Evolutionary conservation across 2,113 vertebrate genomes (phyloP), one percentile per base, ranked within the genome.

Genomic region (Trogon surrucura): DNA sequence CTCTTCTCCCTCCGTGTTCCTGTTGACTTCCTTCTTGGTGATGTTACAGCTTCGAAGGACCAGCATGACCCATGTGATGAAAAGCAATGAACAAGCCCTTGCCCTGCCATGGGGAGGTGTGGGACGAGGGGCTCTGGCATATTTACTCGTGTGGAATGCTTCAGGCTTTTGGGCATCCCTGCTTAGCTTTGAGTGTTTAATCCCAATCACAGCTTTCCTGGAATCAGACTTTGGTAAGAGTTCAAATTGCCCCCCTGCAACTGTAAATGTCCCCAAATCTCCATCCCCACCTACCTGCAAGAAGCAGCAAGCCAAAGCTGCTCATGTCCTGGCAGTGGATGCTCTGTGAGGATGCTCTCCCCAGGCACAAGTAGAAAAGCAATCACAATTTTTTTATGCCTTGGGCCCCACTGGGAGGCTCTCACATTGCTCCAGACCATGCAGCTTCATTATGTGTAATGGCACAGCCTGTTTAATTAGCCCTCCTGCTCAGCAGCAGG

Each of bases 391-490:
- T 82, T n/a, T 15, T 0, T 1, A 38, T 20, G n/a, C 13, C 6
- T 26, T 10, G 9, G 38, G 47, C 32, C n/a, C 54, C 3, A 18
- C 62, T 83, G 60, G 44, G 53, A 3, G 0, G 8, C 51, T 57
- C 20, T 16, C n/a, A 15, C 0, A 0, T 50, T 67, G 67, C 47
- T 85, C 27, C 50, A 54, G 30, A 14, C 15, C 0, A 0, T 34
- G 34, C 57, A 64, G 18, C 57, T 89, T 67, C 26, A 16, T 53
- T 29, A 51, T 9, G 1, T 45, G 67, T 80, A 85, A 41, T 5
- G 13, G 45, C 47, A 65, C 23, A 30, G 56, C 21, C n/a, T 73
- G 50, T 34, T 79, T 73, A 72, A 83, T 65, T 32, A 88, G 47
- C 23, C 26, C 16, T 9, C 41, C 65, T 57, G 48, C 45, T 72